These are phyloP conservation scores for Tetragnatha versicolor DNA, from an alignment of 1,140 invertebrate genomes.

Conservation along the genomic window DNA sequence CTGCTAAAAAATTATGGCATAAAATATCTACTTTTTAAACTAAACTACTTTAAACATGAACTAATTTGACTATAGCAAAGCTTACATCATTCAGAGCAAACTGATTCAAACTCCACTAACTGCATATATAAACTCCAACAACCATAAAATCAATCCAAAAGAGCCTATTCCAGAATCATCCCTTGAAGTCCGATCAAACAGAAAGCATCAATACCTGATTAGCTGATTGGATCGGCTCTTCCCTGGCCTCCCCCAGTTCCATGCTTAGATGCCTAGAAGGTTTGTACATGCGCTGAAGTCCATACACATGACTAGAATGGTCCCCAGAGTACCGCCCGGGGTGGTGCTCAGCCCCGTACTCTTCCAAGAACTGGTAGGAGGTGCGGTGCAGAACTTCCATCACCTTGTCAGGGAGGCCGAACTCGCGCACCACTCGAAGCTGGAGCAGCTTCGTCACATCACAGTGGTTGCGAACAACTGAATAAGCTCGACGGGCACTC, in stretches of 20 bases:
- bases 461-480: slow-evolving; percentile 77
- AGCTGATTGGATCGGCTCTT: slow-evolving; percentile 29
- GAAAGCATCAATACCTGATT: slow-evolving; percentile 39
- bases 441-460: slow-evolving; percentile 82
- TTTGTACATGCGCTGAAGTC: slow-evolving; percentile 43
- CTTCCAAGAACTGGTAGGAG: slow-evolving; percentile 44
- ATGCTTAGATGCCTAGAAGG: slow-evolving; percentile 50
- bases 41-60: no score
- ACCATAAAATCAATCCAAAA: no score
- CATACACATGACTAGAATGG: slow-evolving; percentile 52
- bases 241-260: slow-evolving; percentile 41
- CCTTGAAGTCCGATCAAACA: no score
- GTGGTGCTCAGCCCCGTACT: slow-evolving; percentile 45
- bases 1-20: no score
- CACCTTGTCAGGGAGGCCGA: slow-evolving; percentile 90
- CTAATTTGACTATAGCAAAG: no score
- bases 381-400: slow-evolving; percentile 78
- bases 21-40: no score
- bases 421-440: slow-evolving; percentile 88
- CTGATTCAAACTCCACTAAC: no score
- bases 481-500: slow-evolving; percentile 77
- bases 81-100: no score
- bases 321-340: slow-evolving; percentile 30
- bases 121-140: no score
- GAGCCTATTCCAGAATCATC: no score